Evolutionary conservation across 2,797 vertebrate genomes (phyloP).

Genomic region (Leptodactylus fallax): DNA sequence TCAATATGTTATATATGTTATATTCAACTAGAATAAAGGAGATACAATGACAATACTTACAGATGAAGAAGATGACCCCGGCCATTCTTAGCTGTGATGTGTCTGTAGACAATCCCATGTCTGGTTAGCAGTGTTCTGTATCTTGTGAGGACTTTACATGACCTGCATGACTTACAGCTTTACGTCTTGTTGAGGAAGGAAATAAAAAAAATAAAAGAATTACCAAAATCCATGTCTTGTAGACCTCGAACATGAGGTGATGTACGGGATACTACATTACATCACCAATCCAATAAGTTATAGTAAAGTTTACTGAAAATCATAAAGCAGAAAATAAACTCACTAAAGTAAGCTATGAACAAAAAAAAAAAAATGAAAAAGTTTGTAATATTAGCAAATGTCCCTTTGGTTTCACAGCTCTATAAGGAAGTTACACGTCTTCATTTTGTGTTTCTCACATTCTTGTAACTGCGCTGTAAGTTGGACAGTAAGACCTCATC

Average conservation of each 20-base stretch:
- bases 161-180: neutral
- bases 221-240: fast-evolving
- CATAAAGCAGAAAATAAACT: no score
- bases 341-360: neutral
- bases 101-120: neutral
- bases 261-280: neutral
- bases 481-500: neutral
- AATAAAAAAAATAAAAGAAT: neutral
- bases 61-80: neutral
- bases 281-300: neutral
- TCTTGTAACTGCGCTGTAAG: no score
- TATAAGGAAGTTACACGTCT: neutral
- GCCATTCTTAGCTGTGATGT: neutral
- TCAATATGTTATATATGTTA: neutral
- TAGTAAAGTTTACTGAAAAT: neutral
- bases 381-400: no score
- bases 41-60: neutral
- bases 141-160: neutral
- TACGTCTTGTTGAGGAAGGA: neutral
- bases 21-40: neutral
- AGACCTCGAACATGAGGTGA: neutral
- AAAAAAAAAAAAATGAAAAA: no score
- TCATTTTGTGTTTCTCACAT: no score
- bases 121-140: neutral
- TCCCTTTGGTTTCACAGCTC: no score